Conservation (phyloP, 2,113 vertebrate species). For the Anser brachyrhynchus region DNA sequence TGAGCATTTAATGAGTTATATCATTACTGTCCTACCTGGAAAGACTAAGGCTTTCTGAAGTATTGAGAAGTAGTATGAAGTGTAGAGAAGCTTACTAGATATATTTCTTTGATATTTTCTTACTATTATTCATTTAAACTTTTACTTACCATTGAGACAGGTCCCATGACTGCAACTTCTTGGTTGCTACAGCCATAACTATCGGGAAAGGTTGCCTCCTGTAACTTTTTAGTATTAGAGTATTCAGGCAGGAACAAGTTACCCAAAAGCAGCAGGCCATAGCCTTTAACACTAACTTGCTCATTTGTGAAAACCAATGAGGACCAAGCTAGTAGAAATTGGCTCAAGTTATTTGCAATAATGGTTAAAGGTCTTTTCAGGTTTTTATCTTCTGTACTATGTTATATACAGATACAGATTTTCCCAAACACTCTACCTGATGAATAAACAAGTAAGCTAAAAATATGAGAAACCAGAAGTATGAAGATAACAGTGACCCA, state of each 20-base stretch:
- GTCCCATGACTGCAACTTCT: background rate
- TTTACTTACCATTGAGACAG: background rate
- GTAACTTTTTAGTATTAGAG: background rate
- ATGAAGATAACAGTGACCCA: background rate
- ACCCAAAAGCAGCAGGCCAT: background rate
- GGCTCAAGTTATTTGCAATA: background rate
- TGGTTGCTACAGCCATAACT: background rate
- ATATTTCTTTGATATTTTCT: background rate
- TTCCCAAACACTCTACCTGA: fast-evolving
- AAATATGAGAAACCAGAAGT: background rate
- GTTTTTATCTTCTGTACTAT: background rate
- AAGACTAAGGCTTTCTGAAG: background rate
- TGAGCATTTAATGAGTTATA: constrained; percentile 30
- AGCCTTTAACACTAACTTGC: background rate
- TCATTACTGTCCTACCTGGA: background rate
- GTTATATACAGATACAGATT: background rate
- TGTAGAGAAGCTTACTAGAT: background rate
- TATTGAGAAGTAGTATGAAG: background rate
- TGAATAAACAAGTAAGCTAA: background rate
- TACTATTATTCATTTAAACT: background rate
- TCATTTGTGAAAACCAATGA: background rate
- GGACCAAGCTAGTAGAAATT: background rate
- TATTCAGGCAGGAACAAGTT: background rate
- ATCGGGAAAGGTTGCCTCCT: background rate
- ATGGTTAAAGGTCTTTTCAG: background rate